These are phyloP conservation scores for Teleiodes luculella DNA, from an alignment of 2,888 invertebrate species.

Conservation along the genomic window DNA sequence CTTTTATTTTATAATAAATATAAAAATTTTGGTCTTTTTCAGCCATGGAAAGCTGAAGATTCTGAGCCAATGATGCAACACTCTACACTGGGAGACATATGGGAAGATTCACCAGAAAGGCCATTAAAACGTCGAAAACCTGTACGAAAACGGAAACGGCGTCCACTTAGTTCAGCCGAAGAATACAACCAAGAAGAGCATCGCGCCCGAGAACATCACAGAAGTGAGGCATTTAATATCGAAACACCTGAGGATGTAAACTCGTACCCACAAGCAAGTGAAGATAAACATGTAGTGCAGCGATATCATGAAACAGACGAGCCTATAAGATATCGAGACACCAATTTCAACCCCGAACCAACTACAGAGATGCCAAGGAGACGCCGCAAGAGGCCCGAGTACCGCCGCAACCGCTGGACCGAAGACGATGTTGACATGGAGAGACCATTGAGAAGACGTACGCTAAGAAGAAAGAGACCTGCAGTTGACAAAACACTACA, in stretches of 20 bases:
- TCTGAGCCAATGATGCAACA: constrained; percentile 43
- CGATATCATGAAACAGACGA: not conserved
- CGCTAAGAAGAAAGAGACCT: constrained; percentile 54
- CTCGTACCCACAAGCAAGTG: constrained; percentile 4
- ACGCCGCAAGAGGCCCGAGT: constrained; percentile 54
- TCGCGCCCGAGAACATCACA: constrained; percentile 37
- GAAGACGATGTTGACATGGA: constrained; percentile 53
- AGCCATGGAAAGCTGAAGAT: constrained; percentile 75
- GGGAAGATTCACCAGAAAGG: constrained; percentile 54
- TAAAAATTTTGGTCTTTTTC: constrained; percentile 39
- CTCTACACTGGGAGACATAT: constrained; percentile 38
- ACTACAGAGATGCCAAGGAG: constrained; percentile 45
- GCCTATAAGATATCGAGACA: constrained; percentile 34
- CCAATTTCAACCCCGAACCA: constrained; percentile 34
- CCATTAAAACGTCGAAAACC: constrained; percentile 64
- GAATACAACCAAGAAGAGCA: constrained; percentile 40
- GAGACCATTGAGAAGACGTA: constrained; percentile 54
- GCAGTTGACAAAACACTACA: constrained; percentile 37
- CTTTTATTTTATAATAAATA: no score
- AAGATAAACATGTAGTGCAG: not conserved
- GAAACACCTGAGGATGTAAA: not conserved
- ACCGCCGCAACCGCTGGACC: constrained; percentile 51
- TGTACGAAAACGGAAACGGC: constrained; percentile 80
- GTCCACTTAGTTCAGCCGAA: constrained; percentile 62
- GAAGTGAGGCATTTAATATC: not conserved